Evolutionary conservation across 2,888 invertebrate species (phyloP).

Genomic region (Plebejus melissa): DNA sequence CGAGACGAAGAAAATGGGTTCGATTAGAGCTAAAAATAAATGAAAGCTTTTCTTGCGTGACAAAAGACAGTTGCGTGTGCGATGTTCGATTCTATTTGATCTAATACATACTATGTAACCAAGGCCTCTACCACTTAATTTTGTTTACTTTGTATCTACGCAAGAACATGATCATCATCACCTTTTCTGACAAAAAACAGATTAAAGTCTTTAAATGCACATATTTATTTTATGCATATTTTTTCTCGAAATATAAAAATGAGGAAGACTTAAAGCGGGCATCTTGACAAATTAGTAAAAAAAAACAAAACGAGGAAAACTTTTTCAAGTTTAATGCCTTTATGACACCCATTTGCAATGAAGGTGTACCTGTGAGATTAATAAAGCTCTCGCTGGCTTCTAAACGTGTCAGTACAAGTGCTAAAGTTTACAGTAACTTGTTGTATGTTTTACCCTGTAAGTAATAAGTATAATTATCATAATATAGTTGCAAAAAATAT

Average conservation of each 20-base stretch:
- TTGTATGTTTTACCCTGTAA: background rate
- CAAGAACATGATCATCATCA: background rate
- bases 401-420: slow-evolving; percentile 5
- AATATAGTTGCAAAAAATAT: background rate
- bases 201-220: background rate
- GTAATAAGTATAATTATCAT: background rate
- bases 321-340: background rate
- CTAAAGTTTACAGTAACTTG: background rate
- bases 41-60: slow-evolving; percentile 12
- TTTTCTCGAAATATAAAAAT: background rate
- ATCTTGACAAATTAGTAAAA: background rate
- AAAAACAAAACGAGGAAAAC: background rate
- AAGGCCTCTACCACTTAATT: slow-evolving; percentile 20
- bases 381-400: slow-evolving; percentile 11
- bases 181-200: background rate
- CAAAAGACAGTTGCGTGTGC: slow-evolving; percentile 19
- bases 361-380: slow-evolving; percentile 21
- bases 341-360: slow-evolving; percentile 5
- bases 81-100: slow-evolving; percentile 26
- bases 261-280: background rate
- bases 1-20: slow-evolving; percentile 10
- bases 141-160: background rate
- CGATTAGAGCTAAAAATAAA: slow-evolving; percentile 18
- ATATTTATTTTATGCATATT: background rate
- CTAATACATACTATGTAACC: slow-evolving; percentile 12